Percentiles rank a stretch among this genome's conserved stretches.
Evolutionary conservation across 2,797 vertebrate genomes (phyloP).

Genomic region (Iguana delicatissima): DNA sequence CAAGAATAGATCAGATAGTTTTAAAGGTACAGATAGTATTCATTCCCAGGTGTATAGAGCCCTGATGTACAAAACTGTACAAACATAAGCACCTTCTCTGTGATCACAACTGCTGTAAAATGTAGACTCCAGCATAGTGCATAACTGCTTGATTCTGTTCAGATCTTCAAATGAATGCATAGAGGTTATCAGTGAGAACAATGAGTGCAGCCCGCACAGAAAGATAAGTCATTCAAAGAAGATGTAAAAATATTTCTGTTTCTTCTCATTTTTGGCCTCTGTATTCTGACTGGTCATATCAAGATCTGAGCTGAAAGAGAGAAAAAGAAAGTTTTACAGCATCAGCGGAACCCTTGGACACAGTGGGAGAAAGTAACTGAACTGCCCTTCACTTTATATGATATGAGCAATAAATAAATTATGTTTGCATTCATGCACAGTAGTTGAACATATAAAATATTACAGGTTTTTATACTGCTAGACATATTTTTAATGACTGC

Average conservation of each 20-base stretch:
- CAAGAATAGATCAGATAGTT: too few relatives aligned
- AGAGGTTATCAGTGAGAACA: neutral
- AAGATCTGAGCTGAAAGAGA: neutral
- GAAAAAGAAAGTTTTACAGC: neutral
- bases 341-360: neutral
- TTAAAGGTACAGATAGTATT: neutral
- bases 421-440: conserved; percentile 54
- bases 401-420: conserved; percentile 62
- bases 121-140: neutral
- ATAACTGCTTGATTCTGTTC: neutral
- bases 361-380: neutral
- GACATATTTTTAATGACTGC: conserved; percentile 55
- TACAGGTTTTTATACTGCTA: conserved; percentile 62
- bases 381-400: conserved; percentile 11
- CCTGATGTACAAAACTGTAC: neutral
- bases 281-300: neutral
- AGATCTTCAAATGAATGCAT: neutral
- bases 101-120: neutral
- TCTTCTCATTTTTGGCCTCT: neutral
- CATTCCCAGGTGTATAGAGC: neutral
- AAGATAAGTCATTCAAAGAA: neutral
- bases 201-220: neutral
- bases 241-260: neutral
- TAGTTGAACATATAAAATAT: conserved; percentile 62
- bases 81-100: neutral